phyloP scores from a whole-genome alignment of 1,140 invertebrate species.

The Mactra quadrangularis region DNA sequence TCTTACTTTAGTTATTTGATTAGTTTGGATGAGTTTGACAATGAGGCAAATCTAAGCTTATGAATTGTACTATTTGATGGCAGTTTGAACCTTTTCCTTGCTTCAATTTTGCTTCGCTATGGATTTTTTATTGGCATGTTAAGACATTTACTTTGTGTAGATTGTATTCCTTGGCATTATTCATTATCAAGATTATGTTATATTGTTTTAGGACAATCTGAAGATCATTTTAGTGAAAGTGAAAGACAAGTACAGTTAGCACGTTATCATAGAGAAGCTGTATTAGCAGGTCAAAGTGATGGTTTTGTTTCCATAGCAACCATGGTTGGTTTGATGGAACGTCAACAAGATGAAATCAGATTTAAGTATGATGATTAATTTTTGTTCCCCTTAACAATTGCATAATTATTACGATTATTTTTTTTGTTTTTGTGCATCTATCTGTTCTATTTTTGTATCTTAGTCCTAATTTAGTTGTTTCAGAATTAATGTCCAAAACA shows the following conservation, averaged over 20 bases:
- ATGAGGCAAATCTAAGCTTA: too few species aligned
- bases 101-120: too few species aligned
- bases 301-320: slow-evolving; percentile 66
- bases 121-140: too few species aligned
- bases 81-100: too few species aligned
- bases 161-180: too few species aligned
- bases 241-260: slow-evolving; percentile 66
- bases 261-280: slow-evolving; percentile 67
- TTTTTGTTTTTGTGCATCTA: not conserved
- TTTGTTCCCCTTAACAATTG: not conserved
- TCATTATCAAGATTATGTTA: too few species aligned
- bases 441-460: not conserved
- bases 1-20: too few species aligned
- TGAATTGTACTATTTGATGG: too few species aligned
- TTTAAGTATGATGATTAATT: slow-evolving; percentile 45
- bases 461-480: not conserved
- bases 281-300: slow-evolving; percentile 58
- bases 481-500: too few species aligned
- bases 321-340: slow-evolving; percentile 71
- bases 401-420: not conserved
- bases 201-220: slow-evolving; percentile 64
- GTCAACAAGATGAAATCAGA: slow-evolving; percentile 66
- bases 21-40: too few species aligned
- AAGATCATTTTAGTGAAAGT: slow-evolving; percentile 65
- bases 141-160: too few species aligned